Evolutionary conservation across 2,113 vertebrate species (phyloP).

Genomic region (Proteles cristata): DNA sequence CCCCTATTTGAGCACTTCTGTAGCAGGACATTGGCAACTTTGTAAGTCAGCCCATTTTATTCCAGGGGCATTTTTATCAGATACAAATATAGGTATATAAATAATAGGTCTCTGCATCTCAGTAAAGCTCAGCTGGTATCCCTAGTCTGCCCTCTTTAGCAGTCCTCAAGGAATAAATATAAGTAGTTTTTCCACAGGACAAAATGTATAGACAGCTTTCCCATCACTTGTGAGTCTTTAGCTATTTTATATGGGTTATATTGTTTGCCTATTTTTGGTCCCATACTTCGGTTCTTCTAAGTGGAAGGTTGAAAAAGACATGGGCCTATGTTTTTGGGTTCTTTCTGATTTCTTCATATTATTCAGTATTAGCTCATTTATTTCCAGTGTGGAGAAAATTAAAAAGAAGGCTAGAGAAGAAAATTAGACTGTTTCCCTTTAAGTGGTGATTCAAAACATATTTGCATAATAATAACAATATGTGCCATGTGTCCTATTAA

Average conservation of each 20-base stretch:
- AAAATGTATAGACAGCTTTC: not conserved
- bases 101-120: not conserved
- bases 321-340: not conserved
- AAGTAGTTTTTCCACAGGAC: not conserved
- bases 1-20: not conserved
- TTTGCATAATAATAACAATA: constrained; percentile 64
- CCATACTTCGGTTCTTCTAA: not conserved
- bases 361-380: constrained; percentile 41
- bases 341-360: constrained; percentile 29
- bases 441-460: constrained; percentile 40
- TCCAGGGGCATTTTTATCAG: constrained; percentile 5
- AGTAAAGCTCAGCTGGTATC: not conserved
- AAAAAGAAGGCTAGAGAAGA: constrained; percentile 60
- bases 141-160: not conserved
- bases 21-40: not conserved
- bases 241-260: constrained; percentile 4
- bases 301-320: constrained; percentile 53
- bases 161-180: not conserved
- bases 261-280: not conserved
- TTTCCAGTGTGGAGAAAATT: constrained; percentile 59
- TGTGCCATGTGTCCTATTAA: constrained; percentile 38
- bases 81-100: not conserved
- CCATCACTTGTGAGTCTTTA: not conserved
- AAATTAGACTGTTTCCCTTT: constrained; percentile 60
- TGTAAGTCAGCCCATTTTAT: not conserved